Conservation (phyloP, 2,888 invertebrate genomes). For the Atrina japonica region DNA sequence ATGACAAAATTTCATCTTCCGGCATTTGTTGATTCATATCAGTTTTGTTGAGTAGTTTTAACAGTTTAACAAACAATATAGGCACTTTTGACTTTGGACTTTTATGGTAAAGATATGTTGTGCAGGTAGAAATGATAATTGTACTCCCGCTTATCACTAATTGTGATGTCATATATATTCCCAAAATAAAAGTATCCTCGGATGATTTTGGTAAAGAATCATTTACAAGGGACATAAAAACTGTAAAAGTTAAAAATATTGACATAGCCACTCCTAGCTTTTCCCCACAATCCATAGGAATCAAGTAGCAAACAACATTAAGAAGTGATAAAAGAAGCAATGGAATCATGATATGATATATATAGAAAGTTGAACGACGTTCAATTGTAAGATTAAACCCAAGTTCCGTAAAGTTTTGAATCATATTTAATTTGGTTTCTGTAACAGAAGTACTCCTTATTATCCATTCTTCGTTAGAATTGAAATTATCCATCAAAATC, state of each 20-base stretch:
- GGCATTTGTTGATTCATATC: not conserved
- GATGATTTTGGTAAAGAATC: constrained; percentile 12
- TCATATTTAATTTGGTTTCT: not conserved
- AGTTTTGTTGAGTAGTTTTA: not conserved
- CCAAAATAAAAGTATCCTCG: constrained; percentile 9
- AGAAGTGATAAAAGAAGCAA: constrained; percentile 2
- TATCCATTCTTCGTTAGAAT: constrained; percentile 10
- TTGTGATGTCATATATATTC: constrained; percentile 15
- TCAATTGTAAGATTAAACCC: not conserved
- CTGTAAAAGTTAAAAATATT: constrained; percentile 18
- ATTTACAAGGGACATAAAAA: not conserved
- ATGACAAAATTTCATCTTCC: not conserved
- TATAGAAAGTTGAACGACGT: not conserved
- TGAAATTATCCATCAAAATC: not conserved
- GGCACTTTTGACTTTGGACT: not conserved
- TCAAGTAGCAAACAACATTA: constrained; percentile 14
- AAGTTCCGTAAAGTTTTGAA: constrained; percentile 3
- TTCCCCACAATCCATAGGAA: constrained; percentile 13
- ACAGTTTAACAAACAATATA: not conserved
- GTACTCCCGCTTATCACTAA: constrained; percentile 14
- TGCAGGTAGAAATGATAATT: not conserved
- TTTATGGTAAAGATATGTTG: not conserved
- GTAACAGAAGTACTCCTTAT: not conserved
- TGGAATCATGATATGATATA: constrained; percentile 12
- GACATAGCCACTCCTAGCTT: constrained; percentile 4